Percentiles rank a stretch among this genome's conserved stretches.
Conservation (phyloP, 2,888 invertebrate genomes). For the Temnothorax unifasciatus region DNA sequence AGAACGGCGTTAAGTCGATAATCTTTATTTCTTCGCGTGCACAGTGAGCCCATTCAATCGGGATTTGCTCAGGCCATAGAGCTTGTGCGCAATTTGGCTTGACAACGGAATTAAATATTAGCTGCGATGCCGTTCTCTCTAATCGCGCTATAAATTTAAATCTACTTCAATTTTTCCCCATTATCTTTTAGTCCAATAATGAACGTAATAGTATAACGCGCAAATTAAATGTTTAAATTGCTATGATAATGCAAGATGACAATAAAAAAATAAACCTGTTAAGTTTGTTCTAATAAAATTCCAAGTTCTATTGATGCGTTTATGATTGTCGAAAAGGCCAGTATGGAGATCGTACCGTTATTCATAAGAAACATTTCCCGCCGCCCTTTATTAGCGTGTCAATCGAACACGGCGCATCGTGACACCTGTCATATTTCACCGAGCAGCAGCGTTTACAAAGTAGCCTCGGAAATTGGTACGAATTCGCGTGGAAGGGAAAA, state of each 20-base stretch:
- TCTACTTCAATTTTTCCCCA: background rate
- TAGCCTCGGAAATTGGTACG: constrained; percentile 43
- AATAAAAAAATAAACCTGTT: background rate
- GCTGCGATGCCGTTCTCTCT: constrained; percentile 12
- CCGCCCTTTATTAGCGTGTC: background rate
- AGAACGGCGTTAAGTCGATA: constrained; percentile 72
- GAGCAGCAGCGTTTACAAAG: constrained; percentile 42
- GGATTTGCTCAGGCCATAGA: constrained; percentile 30
- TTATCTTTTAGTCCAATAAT: background rate
- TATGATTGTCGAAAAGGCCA: background rate
- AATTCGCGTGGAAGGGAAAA: constrained; percentile 61
- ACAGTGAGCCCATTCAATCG: constrained; percentile 71
- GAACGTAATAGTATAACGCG: background rate
- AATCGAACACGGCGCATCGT: constrained; percentile 10
- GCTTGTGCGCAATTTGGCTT: constrained; percentile 60
- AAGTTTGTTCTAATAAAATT: background rate
- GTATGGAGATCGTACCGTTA: background rate
- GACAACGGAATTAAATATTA: constrained; percentile 56
- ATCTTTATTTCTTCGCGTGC: constrained; percentile 67
- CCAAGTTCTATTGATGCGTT: background rate
- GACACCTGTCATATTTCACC: constrained; percentile 48
- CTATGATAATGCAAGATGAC: background rate
- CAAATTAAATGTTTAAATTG: background rate
- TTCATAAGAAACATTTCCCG: constrained; percentile 6
- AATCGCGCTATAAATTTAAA: constrained; percentile 10